Evolutionary conservation across 1,140 invertebrate genomes (phyloP).

Genomic region (Neotoxoptera formosana): DNA sequence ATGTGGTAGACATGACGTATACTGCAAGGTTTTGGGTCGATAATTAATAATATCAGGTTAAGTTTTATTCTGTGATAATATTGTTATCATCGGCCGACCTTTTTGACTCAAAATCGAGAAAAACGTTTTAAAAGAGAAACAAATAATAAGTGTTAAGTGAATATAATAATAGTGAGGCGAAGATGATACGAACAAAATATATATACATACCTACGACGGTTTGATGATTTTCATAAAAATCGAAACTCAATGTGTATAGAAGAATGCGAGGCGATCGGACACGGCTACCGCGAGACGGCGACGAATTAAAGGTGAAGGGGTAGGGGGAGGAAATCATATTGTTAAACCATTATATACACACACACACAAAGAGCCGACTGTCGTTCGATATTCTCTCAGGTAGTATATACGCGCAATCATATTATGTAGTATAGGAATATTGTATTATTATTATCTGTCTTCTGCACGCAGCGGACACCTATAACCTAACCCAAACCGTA

Average conservation of each 20-base stretch:
- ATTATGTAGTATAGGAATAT: background rate
- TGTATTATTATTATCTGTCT: background rate
- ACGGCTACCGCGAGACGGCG: background rate
- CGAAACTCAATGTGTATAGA: background rate
- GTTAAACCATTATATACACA: background rate
- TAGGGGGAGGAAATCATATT: background rate
- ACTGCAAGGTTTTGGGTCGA: background rate
- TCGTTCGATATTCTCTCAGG: background rate
- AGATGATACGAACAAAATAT: background rate
- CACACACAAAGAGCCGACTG: background rate
- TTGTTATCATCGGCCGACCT: background rate
- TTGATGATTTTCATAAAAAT: constrained; percentile 22
- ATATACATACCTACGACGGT: background rate
- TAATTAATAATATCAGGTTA: too few species aligned
- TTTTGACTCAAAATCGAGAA: background rate
- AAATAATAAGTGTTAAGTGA: background rate
- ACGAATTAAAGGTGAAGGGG: background rate
- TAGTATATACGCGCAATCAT: background rate
- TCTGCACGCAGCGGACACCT: background rate
- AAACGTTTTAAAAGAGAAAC: background rate
- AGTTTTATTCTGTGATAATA: background rate
- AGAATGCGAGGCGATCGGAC: constrained; percentile 21
- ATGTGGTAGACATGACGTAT: background rate
- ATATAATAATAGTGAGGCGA: background rate
- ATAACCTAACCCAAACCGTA: background rate